phyloP scores from a whole-genome alignment of 2,797 vertebrate species.

The Tympanoctomys barrerae region DNA sequence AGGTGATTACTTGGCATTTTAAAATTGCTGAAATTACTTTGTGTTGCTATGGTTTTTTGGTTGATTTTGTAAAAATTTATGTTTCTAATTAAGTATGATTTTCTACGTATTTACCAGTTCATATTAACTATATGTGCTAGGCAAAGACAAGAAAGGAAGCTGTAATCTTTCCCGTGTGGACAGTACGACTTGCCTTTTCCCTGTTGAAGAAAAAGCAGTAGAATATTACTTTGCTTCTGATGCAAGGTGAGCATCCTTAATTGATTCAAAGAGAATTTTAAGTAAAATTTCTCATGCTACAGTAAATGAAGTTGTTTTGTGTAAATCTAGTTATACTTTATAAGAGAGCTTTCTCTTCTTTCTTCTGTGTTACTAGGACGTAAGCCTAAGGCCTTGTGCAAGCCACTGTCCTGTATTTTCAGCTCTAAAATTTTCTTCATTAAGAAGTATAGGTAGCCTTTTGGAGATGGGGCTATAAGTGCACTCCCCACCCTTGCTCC shows the following conservation, averaged over 20 bases:
- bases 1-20: conserved; percentile 48
- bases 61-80: background rate
- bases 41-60: conserved; percentile 79
- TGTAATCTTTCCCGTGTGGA: conserved; percentile 93
- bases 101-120: fast-evolving
- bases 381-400: background rate
- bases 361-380: background rate
- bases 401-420: background rate
- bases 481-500: background rate
- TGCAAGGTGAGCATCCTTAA: conserved; percentile 91
- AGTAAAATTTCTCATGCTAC: conserved; percentile 19
- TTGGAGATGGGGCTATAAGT: background rate
- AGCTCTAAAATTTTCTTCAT: background rate
- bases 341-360: background rate
- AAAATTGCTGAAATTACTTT: conserved; percentile 80
- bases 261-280: conserved; percentile 51
- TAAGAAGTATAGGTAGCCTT: background rate
- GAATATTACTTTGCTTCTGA: conserved; percentile 99
- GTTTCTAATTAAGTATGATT: fast-evolving
- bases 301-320: conserved; percentile 45
- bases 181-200: conserved; percentile 97
- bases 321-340: background rate
- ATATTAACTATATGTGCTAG: conserved; percentile 77
- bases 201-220: conserved; percentile 97
- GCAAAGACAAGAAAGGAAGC: conserved; percentile 95